Evolutionary conservation across 2,797 vertebrate genomes (phyloP), one percentile per base, ranked within the genome.

Genomic region (Mycteria americana): DNA sequence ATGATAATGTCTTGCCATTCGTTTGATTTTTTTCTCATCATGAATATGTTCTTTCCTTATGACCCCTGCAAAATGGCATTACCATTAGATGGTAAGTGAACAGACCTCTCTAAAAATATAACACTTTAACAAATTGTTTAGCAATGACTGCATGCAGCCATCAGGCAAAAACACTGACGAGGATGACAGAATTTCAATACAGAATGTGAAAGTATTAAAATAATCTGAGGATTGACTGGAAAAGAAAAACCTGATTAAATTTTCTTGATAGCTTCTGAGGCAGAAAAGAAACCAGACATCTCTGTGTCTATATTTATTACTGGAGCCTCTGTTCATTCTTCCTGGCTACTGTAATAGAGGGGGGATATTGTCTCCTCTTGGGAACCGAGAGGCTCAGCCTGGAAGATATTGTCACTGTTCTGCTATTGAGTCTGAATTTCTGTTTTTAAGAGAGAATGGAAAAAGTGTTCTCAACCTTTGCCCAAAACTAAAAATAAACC

Each of bases 181-280:
- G 67, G 53, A 62, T 95, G 95, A 96, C 87, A 96, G 93, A 93
- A 96, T 96, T 96, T 94, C 95, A 95, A 94, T 93, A 84, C 24
- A 50, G 68, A 94, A 93, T 69, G 82, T 93, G 93, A 85, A 95
- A 95, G 70, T 78, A 78, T 91, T 96, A 95, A 96, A 96, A 97
- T 96, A 85, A 96, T 97, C 92, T 76, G 68, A 90, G 88, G 86
- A 96, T 45, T 95, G 95, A 96, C 84, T 89, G 87, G 90, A 94
- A 94, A 89, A 96, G 92, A 96, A 96, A 97, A 95, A 69, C 46
- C 88, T 97, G 96, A 97, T 97, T 97, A 97, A 93, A 97, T 96
- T 96, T 96, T 90, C 86, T 64, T 95, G 93, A 96, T 97, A 95
- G 91, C 74, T 92, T 94, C 88, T 91, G 92, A 91, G 68, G 84